Conservation (phyloP, 2,797 vertebrate genomes). For the Gambelia wislizenii region DNA sequence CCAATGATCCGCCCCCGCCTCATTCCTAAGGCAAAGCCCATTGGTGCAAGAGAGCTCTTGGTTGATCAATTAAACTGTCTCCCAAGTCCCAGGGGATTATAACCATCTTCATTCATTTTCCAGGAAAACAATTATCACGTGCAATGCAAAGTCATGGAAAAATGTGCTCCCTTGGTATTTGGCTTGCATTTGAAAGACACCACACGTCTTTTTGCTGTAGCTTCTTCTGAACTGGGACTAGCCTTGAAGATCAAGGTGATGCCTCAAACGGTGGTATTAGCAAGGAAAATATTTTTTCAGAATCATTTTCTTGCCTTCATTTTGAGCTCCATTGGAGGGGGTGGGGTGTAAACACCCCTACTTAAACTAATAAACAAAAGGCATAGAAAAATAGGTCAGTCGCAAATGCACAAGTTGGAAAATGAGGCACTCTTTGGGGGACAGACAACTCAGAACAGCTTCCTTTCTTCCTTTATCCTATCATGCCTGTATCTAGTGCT, state of each 20-base stretch:
- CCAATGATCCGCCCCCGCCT: no score
- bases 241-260: neutral
- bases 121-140: neutral
- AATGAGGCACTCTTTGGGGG: neutral
- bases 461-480: neutral
- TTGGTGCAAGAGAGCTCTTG: no score
- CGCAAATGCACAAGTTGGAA: neutral
- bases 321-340: no score
- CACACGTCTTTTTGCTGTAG: neutral
- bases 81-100: neutral
- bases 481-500: neutral
- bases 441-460: neutral
- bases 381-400: neutral
- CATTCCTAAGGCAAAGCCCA: no score
- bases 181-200: neutral
- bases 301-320: neutral
- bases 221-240: no score
- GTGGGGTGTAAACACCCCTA: neutral
- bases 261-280: neutral
- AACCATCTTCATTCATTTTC: neutral
- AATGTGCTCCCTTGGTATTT: neutral
- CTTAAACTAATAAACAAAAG: constrained; percentile 9
- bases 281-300: neutral
- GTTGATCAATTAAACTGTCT: no score
- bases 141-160: neutral